Conservation (phyloP, 2,113 vertebrate species). For the Cyprinodon variegatus region DNA sequence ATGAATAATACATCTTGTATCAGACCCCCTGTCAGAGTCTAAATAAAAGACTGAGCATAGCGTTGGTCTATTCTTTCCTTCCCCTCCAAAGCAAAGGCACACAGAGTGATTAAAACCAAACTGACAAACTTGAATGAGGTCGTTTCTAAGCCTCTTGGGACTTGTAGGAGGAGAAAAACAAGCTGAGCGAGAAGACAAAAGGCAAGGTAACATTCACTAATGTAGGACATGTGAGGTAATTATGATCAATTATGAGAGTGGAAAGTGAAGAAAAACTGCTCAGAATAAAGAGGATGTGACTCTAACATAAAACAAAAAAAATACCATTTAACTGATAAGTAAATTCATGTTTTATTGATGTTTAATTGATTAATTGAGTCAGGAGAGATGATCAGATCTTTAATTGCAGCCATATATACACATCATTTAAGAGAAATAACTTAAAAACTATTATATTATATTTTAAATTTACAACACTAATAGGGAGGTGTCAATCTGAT, state of each 20-base stretch:
- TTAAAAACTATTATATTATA: too few relatives aligned
- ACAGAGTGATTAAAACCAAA: constrained; percentile 51
- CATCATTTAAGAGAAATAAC: too few relatives aligned
- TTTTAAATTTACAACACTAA: too few relatives aligned
- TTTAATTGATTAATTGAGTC: too few relatives aligned
- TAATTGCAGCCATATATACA: too few relatives aligned
- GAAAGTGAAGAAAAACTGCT: background rate
- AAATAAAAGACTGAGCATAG: constrained; percentile 32
- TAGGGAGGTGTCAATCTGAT: too few relatives aligned
- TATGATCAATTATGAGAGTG: constrained; percentile 37
- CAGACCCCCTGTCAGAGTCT: constrained; percentile 15
- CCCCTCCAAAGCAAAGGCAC: constrained; percentile 33
- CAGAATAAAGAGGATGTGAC: constrained; percentile 1
- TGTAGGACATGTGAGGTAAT: constrained; percentile 28
- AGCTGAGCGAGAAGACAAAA: constrained; percentile 31
- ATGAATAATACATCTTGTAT: constrained; percentile 4
- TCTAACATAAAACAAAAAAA: background rate
- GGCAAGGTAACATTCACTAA: constrained; percentile 17
- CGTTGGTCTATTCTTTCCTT: constrained; percentile 15
- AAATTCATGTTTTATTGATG: too few relatives aligned
- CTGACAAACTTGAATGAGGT: constrained; percentile 48
- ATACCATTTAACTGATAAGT: too few relatives aligned
- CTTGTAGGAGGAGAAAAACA: constrained; percentile 31
- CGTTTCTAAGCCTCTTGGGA: constrained; percentile 37
- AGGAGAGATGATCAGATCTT: too few relatives aligned